phyloP scores from a whole-genome alignment of 1,140 invertebrate species.

The Drosophila lowei region DNA sequence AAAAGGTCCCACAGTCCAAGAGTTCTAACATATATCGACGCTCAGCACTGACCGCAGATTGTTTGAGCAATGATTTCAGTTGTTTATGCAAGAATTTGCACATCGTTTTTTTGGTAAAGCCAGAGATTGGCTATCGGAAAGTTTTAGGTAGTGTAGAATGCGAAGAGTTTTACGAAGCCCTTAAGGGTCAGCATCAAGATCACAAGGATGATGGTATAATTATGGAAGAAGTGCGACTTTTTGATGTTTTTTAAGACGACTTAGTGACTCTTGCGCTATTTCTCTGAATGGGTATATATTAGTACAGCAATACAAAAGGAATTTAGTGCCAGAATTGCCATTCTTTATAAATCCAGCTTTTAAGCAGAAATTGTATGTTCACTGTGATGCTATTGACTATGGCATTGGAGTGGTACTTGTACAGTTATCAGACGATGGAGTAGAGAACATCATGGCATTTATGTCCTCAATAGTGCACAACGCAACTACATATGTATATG shows the following conservation, averaged over 20 bases:
- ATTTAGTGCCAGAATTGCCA: background rate
- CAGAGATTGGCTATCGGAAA: too few relatives aligned
- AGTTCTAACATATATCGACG: conserved; percentile 2
- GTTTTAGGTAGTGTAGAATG: too few relatives aligned
- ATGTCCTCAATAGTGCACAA: conserved; percentile 9
- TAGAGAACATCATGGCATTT: background rate
- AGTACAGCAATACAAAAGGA: too few relatives aligned
- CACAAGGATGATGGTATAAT: too few relatives aligned
- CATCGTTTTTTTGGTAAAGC: background rate
- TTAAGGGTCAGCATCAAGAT: too few relatives aligned
- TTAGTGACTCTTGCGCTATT: too few relatives aligned
- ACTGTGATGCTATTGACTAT: conserved; percentile 19
- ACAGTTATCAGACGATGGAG: background rate
- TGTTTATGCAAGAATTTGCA: background rate
- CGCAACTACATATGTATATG: too few relatives aligned
- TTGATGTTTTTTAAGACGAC: too few relatives aligned
- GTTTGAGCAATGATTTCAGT: background rate
- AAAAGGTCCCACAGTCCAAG: conserved; percentile 1
- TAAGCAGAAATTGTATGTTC: conserved; percentile 3
- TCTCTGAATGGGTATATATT: too few relatives aligned
- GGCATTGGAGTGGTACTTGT: conserved; percentile 6
- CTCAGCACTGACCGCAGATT: background rate
- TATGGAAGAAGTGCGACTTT: too few relatives aligned
- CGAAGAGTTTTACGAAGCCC: too few relatives aligned
- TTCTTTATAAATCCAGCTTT: conserved; percentile 17